Base-by-base conservation (phyloP, 2,888 invertebrate genomes). In the Sialis fuliginosa region DNA sequence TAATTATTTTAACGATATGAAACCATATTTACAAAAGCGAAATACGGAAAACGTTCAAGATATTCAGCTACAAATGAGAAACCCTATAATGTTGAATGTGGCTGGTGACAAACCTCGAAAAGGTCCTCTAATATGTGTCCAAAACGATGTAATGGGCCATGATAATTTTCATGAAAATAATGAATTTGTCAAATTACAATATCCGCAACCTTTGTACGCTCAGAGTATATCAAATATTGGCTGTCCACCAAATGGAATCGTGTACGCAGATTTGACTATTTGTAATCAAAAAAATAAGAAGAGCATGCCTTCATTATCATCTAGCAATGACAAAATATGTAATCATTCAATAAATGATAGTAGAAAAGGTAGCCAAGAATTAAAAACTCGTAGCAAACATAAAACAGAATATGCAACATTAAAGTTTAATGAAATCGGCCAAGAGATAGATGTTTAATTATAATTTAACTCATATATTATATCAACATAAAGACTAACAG, bases 351-450 rank as follows among this genome's bases (percentile, higher is more conserved):
- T 44, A 42, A 42, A 39, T 37, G 43, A 52, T 41, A 44, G 33
- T 22, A 22, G 34, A 22, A 33, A 45, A 53, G 52, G 12, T 57
- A 61, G 52, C 51, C 55, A 46, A 61, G 60, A 54, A 62, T 61
- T 54, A 44, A 49, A 48, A 56, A 55, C 49, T 64, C 33, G 13
- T 34, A 39, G 35, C 39, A 39, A 66, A 58, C 62, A 63, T 52
- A 62, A 67, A 63, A 73, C 75, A 58, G 75, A 77, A 62, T 77
- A 77, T 60, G 72, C 77, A 48, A 75, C 77, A 57, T 66, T 77
- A 56, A 75, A 74, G 62, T 79, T 78, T 64, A 74, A 76, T 60
- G 77, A 78, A 61, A 71, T 78, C 53, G 76, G 76, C 54, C 74
- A 75, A 61, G 77, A 77, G 60, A 77, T 77, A 59, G 76, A 77